Percentiles rank a stretch among this genome's conserved stretches.
phyloP scores from a whole-genome alignment of 2,113 vertebrate genomes.

The Otis tarda region DNA sequence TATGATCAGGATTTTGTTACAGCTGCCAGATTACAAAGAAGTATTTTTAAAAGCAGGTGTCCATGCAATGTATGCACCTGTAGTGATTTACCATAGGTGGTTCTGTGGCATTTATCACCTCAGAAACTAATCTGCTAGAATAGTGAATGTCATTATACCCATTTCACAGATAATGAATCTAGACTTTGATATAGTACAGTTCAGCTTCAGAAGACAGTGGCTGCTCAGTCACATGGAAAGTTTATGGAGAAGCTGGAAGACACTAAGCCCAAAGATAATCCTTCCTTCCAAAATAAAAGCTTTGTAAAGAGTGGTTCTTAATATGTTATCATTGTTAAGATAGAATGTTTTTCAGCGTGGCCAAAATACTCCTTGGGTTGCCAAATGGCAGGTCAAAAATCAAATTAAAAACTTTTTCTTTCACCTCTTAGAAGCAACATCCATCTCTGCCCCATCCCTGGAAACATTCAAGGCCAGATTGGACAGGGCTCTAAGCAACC shows the following conservation, averaged over 20 bases:
- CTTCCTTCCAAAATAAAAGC: neutral
- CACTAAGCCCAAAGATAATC: neutral
- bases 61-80: neutral
- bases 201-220: neutral
- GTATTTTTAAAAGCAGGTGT: neutral
- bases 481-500: too few species aligned
- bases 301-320: neutral
- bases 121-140: neutral
- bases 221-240: neutral
- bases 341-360: neutral
- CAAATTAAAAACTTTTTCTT: neutral
- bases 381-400: neutral
- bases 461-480: too few species aligned
- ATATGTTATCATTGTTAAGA: neutral
- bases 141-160: neutral
- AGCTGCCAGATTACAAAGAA: neutral
- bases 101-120: neutral
- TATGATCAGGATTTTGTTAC: neutral
- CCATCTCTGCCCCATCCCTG: too few species aligned
- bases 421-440: neutral
- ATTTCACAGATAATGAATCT: slow-evolving; percentile 21
- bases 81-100: neutral
- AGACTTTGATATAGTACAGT: neutral
- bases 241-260: neutral
- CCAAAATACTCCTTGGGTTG: neutral